Conservation (phyloP, 2,113 vertebrate genomes). For the Illadopsis cleaveri region DNA sequence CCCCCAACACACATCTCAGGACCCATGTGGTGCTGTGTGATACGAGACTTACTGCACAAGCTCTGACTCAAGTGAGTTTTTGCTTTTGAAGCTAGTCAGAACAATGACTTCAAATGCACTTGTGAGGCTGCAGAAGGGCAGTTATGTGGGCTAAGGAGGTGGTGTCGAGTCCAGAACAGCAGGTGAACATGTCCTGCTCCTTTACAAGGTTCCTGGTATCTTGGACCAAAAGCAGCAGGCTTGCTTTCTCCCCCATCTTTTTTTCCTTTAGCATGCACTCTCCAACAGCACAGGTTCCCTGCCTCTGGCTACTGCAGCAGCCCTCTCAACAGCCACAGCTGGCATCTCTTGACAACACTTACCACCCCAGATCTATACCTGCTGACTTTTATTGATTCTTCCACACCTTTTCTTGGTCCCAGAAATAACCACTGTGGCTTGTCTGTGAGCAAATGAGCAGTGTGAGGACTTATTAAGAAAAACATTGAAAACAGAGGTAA, state of each 20-base stretch:
- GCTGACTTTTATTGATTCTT: not conserved
- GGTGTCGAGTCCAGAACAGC: not conserved
- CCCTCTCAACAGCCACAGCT: not conserved
- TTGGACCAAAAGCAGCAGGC: not conserved
- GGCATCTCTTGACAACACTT: not conserved
- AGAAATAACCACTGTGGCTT: not conserved
- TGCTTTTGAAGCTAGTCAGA: not conserved
- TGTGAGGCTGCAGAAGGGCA: not conserved
- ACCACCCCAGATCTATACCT: not conserved
- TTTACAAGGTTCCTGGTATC: not conserved
- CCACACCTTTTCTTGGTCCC: not conserved
- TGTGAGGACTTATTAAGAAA: not conserved
- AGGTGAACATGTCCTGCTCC: not conserved
- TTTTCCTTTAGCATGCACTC: not conserved
- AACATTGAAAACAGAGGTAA: not conserved
- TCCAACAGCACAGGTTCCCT: rapidly evolving
- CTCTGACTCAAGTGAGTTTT: rapidly evolving
- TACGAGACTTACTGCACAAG: not conserved
- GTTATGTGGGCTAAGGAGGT: not conserved
- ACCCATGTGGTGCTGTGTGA: not conserved
- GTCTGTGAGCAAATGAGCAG: not conserved
- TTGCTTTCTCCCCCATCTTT: not conserved
- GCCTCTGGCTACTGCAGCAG: not conserved
- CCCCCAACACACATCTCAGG: not conserved
- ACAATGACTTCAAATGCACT: not conserved